Percentiles rank a stretch among this genome's conserved stretches.
Evolutionary conservation across 2,888 invertebrate genomes (phyloP).

Genomic region (Pseudolycoriella hygida): DNA sequence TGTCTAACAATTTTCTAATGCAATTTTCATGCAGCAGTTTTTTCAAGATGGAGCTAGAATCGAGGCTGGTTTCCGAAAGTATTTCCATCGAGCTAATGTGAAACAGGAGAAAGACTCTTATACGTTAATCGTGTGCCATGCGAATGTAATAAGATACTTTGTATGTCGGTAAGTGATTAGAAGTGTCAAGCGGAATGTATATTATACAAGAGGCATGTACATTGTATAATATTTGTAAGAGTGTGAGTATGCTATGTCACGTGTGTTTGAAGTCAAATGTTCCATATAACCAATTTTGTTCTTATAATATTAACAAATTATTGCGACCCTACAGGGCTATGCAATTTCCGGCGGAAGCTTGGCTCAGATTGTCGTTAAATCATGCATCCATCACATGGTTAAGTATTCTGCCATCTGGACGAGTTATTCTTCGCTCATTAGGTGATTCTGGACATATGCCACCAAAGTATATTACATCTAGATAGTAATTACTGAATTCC

Average conservation of each 20-base stretch:
- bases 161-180: slow-evolving; percentile 55
- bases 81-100: slow-evolving; percentile 77
- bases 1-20: no score
- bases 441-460: slow-evolving; percentile 89
- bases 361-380: slow-evolving; percentile 81
- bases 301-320: slow-evolving; percentile 5
- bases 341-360: slow-evolving; percentile 93
- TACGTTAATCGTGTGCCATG: slow-evolving; percentile 90
- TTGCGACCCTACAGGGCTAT: slow-evolving; percentile 50
- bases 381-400: slow-evolving; percentile 91
- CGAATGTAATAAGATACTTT: slow-evolving; percentile 92
- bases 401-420: slow-evolving; percentile 67
- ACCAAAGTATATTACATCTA: slow-evolving; percentile 41
- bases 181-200: background rate
- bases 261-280: no score
- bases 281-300: no score
- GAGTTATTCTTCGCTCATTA: slow-evolving; percentile 60
- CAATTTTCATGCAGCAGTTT: slow-evolving; percentile 50
- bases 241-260: background rate
- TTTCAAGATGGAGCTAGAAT: slow-evolving; percentile 84
- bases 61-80: slow-evolving; percentile 86
- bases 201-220: no score
- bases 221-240: no score
- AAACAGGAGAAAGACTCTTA: slow-evolving; percentile 66
- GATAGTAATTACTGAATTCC: background rate